Conservation (phyloP, 2,113 vertebrate species). For the Cricetomys ansorgei region DNA sequence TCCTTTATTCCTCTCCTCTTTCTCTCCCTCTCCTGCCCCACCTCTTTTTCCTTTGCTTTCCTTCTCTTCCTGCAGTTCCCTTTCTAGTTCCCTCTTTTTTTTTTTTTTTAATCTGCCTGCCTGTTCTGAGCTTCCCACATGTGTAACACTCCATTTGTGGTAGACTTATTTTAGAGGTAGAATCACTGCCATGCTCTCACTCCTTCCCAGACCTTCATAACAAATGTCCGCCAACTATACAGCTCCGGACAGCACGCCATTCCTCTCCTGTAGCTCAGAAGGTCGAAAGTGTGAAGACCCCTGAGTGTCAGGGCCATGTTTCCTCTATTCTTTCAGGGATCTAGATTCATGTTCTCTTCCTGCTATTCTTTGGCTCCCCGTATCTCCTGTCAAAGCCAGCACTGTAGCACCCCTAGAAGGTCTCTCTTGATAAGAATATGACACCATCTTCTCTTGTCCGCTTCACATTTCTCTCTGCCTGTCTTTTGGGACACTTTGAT, state of each 20-base stretch:
- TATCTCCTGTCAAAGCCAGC: not conserved
- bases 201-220: not conserved
- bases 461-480: not conserved
- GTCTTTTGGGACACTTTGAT: not conserved
- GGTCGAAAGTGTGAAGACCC: not conserved
- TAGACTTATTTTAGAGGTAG: not conserved
- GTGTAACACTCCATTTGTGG: not conserved
- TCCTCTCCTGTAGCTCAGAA: not conserved
- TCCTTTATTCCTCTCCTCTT: not conserved
- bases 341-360: not conserved
- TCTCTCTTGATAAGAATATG: not conserved
- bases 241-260: not conserved
- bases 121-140: not conserved
- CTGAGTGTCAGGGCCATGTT: not conserved
- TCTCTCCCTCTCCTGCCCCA: not conserved
- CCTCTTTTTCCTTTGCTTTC: conserved; percentile 62
- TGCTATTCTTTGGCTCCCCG: not conserved
- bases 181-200: not conserved
- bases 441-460: not conserved
- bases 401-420: not conserved
- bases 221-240: not conserved
- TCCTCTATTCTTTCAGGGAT: not conserved
- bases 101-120: not conserved
- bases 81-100: not conserved
- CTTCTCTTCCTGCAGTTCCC: not conserved